Evolutionary conservation across 2,113 vertebrate genomes (phyloP).

Genomic region (Neolamprologus devosi): DNA sequence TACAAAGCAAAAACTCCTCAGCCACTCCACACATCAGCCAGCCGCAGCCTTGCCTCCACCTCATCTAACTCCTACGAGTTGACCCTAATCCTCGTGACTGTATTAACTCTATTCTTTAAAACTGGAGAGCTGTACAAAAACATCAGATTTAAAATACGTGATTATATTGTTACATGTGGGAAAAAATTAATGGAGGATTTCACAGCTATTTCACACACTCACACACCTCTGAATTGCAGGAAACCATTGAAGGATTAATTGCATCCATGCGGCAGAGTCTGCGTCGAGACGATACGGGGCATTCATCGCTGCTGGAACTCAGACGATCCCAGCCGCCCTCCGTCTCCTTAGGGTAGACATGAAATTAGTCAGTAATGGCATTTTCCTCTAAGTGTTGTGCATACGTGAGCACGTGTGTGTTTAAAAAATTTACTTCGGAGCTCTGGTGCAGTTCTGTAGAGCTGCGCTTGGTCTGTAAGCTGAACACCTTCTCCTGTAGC

Average conservation of each 20-base stretch:
- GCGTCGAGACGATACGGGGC: background rate
- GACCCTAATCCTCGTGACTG: background rate
- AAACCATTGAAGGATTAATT: conserved; percentile 3
- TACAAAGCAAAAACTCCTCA: background rate
- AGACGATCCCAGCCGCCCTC: background rate
- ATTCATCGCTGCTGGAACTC: background rate
- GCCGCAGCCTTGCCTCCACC: background rate
- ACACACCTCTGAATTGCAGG: conserved; percentile 22
- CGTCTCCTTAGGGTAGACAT: background rate
- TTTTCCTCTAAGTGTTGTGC: background rate
- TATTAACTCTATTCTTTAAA: background rate
- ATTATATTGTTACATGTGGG: background rate
- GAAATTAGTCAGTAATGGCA: rapidly evolving
- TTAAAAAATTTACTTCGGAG: conserved; percentile 2
- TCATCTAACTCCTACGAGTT: background rate
- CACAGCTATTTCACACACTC: background rate
- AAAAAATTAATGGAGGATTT: background rate
- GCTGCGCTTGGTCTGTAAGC: conserved; percentile 29
- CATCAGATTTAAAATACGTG: rapidly evolving
- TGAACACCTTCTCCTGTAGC: conserved; percentile 71
- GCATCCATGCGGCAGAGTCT: conserved; percentile 54
- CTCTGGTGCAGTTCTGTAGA: background rate
- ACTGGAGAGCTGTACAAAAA: background rate
- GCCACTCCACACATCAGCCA: background rate
- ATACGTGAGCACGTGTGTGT: rapidly evolving